These are phyloP conservation scores for Dromiciops gliroides DNA, from an alignment of 2,113 vertebrate species.

Conservation along the genomic window DNA sequence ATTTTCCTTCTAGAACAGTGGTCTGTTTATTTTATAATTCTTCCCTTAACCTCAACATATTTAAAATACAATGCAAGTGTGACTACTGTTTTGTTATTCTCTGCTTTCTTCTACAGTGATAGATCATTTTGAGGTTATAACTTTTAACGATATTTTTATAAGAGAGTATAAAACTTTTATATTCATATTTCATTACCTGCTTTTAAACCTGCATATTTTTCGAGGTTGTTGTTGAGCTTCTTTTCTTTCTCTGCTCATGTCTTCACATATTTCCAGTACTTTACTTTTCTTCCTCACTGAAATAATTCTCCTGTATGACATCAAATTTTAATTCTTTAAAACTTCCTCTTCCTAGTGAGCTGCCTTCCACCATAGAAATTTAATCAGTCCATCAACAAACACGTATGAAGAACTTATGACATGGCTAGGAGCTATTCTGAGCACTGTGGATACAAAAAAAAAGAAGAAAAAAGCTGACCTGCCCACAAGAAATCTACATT, in stretches of 20 bases:
- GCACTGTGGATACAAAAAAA: not conserved
- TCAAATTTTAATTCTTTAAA: not conserved
- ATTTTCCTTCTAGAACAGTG: not conserved
- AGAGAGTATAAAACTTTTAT: not conserved
- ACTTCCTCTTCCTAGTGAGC: not conserved
- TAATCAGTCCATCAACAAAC: not conserved
- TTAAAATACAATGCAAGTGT: not conserved
- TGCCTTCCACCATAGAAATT: not conserved
- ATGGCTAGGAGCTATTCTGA: not conserved
- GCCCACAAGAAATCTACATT: not conserved
- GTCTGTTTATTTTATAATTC: not conserved
- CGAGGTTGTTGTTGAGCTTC: not conserved
- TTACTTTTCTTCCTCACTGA: not conserved
- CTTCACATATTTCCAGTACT: not conserved
- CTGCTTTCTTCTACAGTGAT: not conserved
- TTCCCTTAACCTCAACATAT: not conserved
- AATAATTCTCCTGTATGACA: not conserved
- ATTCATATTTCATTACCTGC: not conserved
- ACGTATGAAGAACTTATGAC: not conserved
- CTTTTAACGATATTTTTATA: not conserved
- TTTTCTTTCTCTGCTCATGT: not conserved
- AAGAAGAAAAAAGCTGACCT: not conserved
- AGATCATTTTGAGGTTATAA: not conserved
- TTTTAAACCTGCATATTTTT: not conserved
- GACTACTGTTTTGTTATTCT: not conserved